Percentiles rank a stretch among this genome's conserved stretches.
phyloP scores from a whole-genome alignment of 1,140 invertebrate genomes.

The Drosophila equinoxialis region DNA sequence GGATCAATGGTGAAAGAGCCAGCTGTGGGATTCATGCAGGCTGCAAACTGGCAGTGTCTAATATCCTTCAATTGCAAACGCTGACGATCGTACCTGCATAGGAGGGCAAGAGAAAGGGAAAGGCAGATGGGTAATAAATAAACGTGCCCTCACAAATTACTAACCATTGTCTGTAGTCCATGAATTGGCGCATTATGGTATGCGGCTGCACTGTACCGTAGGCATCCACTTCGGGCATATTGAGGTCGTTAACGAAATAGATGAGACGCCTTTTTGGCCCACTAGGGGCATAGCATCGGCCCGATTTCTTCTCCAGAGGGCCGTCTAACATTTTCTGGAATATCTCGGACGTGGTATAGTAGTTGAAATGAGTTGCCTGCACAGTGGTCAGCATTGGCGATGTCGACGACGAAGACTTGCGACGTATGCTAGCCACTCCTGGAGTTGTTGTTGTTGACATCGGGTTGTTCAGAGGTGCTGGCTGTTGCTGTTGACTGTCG shows the following conservation, averaged over 20 bases:
- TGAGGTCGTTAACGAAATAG: slow-evolving; percentile 98
- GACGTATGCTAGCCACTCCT: slow-evolving; percentile 27
- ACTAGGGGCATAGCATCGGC: slow-evolving; percentile 95
- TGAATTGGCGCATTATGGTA: slow-evolving; percentile 95
- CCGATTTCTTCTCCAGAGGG: slow-evolving; percentile 97
- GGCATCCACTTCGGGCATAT: slow-evolving; percentile 98
- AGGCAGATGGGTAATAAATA: neutral
- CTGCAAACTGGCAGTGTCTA: slow-evolving; percentile 96
- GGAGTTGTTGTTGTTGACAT: neutral
- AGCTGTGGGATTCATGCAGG: slow-evolving; percentile 98
- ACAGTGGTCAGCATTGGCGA: slow-evolving; percentile 84
- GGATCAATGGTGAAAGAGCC: slow-evolving; percentile 97
- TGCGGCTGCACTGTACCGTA: slow-evolving; percentile 98
- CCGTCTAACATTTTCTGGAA: slow-evolving; percentile 96
- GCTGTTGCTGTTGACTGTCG: slow-evolving; percentile 37
- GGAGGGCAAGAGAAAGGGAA: neutral
- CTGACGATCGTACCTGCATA: slow-evolving; percentile 88
- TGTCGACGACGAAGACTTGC: slow-evolving; percentile 57
- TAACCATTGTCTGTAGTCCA: slow-evolving; percentile 95
- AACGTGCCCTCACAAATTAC: neutral
- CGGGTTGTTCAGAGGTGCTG: slow-evolving; percentile 6
- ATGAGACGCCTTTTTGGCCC: slow-evolving; percentile 93
- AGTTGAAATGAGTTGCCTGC: slow-evolving; percentile 96
- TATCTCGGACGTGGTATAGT: slow-evolving; percentile 97
- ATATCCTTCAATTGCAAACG: slow-evolving; percentile 96